Conservation (phyloP, 1,140 invertebrate genomes). For the Aphelenchoides fujianensis region DNA sequence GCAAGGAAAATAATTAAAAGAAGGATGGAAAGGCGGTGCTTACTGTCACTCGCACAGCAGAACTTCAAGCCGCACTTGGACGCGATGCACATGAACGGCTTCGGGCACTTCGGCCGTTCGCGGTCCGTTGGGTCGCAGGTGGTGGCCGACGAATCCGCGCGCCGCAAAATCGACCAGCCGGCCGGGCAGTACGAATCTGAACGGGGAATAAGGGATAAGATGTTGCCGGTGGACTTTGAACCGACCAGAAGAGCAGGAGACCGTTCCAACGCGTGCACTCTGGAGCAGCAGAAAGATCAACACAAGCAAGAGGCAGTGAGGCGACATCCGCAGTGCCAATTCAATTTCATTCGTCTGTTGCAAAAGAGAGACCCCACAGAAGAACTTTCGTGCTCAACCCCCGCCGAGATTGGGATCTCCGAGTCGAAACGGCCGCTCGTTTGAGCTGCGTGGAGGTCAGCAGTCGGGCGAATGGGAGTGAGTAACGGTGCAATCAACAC, state of each 20-base stretch:
- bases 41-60: conserved; percentile 9
- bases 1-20: not conserved
- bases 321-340: too few relatives aligned
- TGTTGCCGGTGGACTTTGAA: not conserved
- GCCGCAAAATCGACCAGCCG: not conserved
- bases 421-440: too few relatives aligned
- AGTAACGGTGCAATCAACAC: too few relatives aligned
- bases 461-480: too few relatives aligned
- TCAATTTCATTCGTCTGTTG: too few relatives aligned
- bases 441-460: too few relatives aligned
- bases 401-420: too few relatives aligned
- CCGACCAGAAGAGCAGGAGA: not conserved
- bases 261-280: too few relatives aligned
- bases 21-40: not conserved
- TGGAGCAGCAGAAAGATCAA: too few relatives aligned
- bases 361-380: too few relatives aligned
- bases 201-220: not conserved
- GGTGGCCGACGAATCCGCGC: conserved; percentile 1
- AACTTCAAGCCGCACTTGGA: conserved; percentile 17
- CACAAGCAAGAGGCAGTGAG: too few relatives aligned
- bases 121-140: conserved; percentile 5
- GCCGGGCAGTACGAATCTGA: conserved; percentile 7
- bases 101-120: not conserved
- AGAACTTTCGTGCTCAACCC: too few relatives aligned
- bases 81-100: conserved; percentile 9